Conservation (phyloP, 2,113 vertebrate species). For the Ochotona curzoniae region DNA sequence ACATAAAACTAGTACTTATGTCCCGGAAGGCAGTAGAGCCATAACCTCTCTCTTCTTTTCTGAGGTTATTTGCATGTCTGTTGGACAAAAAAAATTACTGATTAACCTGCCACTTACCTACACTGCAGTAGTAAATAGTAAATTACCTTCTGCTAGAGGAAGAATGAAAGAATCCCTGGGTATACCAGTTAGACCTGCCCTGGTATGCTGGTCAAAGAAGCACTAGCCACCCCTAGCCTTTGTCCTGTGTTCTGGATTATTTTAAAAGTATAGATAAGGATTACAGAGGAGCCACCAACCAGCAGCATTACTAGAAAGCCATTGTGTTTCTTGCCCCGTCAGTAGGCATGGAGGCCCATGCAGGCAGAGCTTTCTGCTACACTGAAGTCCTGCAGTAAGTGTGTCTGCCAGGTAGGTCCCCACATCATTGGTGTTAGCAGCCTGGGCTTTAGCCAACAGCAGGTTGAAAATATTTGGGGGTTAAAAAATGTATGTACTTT, state of each 20-base stretch:
- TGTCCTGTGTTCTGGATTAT: background rate
- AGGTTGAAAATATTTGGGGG: background rate
- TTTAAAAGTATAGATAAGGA: background rate
- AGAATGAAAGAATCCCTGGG: background rate
- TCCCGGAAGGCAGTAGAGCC: background rate
- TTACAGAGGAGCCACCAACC: background rate
- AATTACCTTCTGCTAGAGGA: background rate
- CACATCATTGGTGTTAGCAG: too few relatives aligned
- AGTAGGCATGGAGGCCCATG: background rate
- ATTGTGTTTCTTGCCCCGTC: background rate
- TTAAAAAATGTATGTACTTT: background rate
- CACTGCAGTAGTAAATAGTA: background rate
- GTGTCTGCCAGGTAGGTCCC: too few relatives aligned
- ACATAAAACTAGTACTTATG: background rate
- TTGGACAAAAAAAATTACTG: background rate
- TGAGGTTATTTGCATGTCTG: background rate
- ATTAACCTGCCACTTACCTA: constrained; percentile 21
- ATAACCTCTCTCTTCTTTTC: background rate
- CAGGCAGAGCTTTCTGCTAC: background rate
- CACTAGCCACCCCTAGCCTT: background rate
- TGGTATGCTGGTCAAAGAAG: background rate
- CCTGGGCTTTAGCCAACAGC: background rate
- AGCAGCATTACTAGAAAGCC: background rate
- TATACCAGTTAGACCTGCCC: background rate
- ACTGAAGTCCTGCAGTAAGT: background rate